Evolutionary conservation across 2,113 vertebrate species (phyloP), one percentile per base, ranked within the genome.

Genomic region (Butorides virescens): DNA sequence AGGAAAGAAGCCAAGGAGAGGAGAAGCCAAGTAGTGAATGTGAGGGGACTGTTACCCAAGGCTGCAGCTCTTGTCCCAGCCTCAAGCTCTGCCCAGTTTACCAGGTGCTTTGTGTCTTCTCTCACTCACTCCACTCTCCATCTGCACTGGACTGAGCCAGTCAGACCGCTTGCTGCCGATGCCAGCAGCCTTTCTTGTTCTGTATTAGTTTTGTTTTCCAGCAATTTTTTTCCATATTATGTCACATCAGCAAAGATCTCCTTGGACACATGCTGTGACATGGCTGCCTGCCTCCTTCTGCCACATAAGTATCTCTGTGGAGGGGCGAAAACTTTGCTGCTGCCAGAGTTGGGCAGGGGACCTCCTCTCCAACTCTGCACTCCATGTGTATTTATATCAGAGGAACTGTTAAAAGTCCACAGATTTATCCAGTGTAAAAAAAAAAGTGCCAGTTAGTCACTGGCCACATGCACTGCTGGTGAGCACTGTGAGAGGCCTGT

Each of bases 401-500:
- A 50, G 46, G 30, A 53, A 59, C 26, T 44, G 29, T 15, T 52
- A 62, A 13, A 56, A 66, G 11, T 20, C 52, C 34, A 32, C 65
- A 71, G 65, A 25, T 52, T 61, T n/a, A 32, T 59, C 17, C 46
- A 37, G 18, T 3, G 3, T 53, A 53, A 44, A 34, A 27, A 53
- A 44, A 52, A 37, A 61, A 52, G 47, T 30, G 26, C 50, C 39
- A n/a, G 11, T 44, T 21, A 62, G 13, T 10, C 14, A 1, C 75
- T 91, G 53, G 25, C 21, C 80, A 61, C 34, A 6, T 3, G 34
- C 17, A 27, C 37, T 4, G 1, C 36, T 73, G 65, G 36, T 58
- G 66, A 85, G 58, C 34, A 26, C 11, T 3, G 0, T 0, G 0
- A 36, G n/a, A 47, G 39, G 17, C 44, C 63, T 88, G 47, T 65